These are phyloP conservation scores for Torymus auratus DNA, from an alignment of 2,888 invertebrate species.

Conservation along the genomic window DNA sequence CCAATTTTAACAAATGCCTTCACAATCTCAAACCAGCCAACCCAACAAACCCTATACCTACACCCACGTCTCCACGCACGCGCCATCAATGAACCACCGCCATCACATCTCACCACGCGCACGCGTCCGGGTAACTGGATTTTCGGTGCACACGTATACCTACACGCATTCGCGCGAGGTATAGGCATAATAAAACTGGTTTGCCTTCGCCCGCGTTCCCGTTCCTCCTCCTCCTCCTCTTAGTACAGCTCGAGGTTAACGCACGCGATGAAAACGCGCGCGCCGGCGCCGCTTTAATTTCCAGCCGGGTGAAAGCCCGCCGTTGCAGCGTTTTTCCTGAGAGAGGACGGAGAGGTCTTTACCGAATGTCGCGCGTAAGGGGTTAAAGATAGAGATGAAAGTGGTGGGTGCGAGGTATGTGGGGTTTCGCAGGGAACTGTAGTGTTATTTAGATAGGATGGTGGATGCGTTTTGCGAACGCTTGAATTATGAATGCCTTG, in stretches of 20 bases:
- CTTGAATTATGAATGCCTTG: no score
- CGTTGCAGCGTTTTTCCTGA: neutral
- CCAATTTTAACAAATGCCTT: no score
- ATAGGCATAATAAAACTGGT: slow-evolving; percentile 60
- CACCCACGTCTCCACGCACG: no score
- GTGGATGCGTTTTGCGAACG: no score
- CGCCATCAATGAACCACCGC: no score
- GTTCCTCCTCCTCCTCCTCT: neutral
- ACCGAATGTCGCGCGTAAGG: neutral
- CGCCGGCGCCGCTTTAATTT: slow-evolving; percentile 32
- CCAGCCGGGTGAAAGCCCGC: slow-evolving; percentile 11
- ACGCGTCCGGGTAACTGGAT: slow-evolving; percentile 42
- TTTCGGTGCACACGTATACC: slow-evolving; percentile 18
- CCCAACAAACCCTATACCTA: no score
- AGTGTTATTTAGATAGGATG: no score
- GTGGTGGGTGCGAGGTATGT: no score
- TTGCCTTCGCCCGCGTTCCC: slow-evolving; percentile 62
- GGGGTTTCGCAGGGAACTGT: no score
- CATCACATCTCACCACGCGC: neutral
- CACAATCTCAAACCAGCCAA: no score
- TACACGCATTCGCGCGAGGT: slow-evolving; percentile 29
- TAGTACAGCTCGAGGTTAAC: slow-evolving; percentile 35
- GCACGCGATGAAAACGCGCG: slow-evolving; percentile 46
- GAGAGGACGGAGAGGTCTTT: no score
- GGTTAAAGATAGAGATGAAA: neutral